phyloP scores from a whole-genome alignment of 2,113 vertebrate genomes.

The Myiozetetes cayanensis region DNA sequence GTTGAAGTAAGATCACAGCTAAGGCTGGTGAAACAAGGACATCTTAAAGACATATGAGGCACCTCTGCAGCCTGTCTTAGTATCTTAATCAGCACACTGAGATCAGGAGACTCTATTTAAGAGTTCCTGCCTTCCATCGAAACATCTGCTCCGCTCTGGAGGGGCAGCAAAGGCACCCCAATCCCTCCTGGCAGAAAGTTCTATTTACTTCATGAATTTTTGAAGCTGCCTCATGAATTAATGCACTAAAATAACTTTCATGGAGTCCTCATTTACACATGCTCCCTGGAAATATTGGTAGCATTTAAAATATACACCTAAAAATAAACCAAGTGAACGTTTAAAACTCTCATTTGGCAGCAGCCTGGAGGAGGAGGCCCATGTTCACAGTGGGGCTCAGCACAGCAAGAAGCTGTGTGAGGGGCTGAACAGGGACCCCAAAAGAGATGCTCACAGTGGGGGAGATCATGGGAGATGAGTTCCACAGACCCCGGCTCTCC shows the following conservation, averaged over 20 bases:
- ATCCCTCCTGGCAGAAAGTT: slow-evolving; percentile 33
- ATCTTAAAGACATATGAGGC: slow-evolving; percentile 43
- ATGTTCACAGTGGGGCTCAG: neutral
- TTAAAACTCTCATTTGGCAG: slow-evolving; percentile 1
- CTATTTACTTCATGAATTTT: slow-evolving; percentile 67
- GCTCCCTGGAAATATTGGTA: slow-evolving; percentile 15
- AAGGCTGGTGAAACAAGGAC: slow-evolving; percentile 59
- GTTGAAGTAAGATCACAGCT: slow-evolving; percentile 29
- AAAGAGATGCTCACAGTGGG: neutral
- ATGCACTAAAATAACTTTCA: slow-evolving; percentile 58
- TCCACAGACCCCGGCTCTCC: neutral
- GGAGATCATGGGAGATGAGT: neutral
- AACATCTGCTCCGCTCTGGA: slow-evolving; percentile 37
- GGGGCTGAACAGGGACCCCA: neutral
- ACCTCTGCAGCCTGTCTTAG: slow-evolving; percentile 23
- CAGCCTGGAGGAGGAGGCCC: neutral
- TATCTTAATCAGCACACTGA: neutral
- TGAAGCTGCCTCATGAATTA: slow-evolving; percentile 68
- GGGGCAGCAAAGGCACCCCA: neutral
- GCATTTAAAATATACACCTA: slow-evolving; percentile 31
- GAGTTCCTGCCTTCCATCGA: neutral
- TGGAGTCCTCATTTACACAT: slow-evolving; percentile 37
- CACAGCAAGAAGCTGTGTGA: neutral
- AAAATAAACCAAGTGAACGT: slow-evolving; percentile 37
- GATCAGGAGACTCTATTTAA: slow-evolving; percentile 6